Conservation (phyloP, 2,888 invertebrate species). For the Syrista parreyssii region DNA sequence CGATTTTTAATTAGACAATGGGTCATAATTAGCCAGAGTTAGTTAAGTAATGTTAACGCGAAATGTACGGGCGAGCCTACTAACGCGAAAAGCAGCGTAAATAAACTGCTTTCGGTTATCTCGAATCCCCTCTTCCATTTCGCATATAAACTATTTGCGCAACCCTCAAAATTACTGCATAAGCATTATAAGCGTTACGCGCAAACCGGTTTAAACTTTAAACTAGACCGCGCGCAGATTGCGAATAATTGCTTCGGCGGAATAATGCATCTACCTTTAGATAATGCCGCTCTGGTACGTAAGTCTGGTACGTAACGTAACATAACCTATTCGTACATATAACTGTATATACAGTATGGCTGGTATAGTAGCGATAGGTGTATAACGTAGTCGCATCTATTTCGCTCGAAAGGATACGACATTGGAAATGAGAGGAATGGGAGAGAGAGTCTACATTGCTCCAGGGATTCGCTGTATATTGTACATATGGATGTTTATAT, state of each 20-base stretch:
- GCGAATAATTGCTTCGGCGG: slow-evolving; percentile 23
- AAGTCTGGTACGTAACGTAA: not conserved
- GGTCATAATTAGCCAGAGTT: not conserved
- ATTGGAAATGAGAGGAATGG: not conserved
- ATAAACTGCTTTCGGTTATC: not conserved
- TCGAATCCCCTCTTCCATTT: slow-evolving; percentile 25
- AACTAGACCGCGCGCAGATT: slow-evolving; percentile 28
- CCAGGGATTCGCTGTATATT: not conserved
- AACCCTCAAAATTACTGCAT: slow-evolving; percentile 46
- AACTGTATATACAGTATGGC: not conserved
- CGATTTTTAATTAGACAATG: not conserved
- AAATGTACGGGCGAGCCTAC: not conserved
- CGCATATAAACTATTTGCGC: slow-evolving; percentile 41
- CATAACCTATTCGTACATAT: not conserved
- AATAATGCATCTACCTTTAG: slow-evolving; percentile 34
- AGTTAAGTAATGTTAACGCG: not conserved
- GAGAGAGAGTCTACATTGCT: not conserved
- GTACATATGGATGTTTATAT: not conserved
- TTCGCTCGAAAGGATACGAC: not conserved
- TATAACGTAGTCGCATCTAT: not conserved
- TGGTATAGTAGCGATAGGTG: not conserved
- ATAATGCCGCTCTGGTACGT: slow-evolving; percentile 23
- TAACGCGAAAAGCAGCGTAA: not conserved
- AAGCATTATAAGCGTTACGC: slow-evolving; percentile 35
- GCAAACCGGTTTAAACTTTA: slow-evolving; percentile 22